These are phyloP conservation scores for Zaprionus bogoriensis DNA, from an alignment of 2,888 invertebrate species.

Conservation along the genomic window DNA sequence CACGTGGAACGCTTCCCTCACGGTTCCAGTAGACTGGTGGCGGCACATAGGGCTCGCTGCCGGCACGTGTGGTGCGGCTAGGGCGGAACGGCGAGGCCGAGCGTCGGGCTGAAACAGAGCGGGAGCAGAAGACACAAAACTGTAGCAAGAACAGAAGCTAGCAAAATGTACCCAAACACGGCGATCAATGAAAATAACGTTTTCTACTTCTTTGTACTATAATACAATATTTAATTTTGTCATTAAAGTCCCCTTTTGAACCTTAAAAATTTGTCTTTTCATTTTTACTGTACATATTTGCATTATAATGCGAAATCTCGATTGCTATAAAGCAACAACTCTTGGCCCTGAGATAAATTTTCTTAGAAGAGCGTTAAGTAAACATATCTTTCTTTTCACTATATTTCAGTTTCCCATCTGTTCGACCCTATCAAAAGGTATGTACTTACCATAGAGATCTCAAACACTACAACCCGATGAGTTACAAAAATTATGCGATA, in stretches of 20 bases:
- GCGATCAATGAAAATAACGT: too few species aligned
- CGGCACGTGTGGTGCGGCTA: conserved; percentile 75
- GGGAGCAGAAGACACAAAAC: conserved; percentile 8
- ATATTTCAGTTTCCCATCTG: background rate
- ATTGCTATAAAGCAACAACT: too few species aligned
- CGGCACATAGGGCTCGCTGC: conserved; percentile 81
- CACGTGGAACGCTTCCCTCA: conserved; percentile 68
- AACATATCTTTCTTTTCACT: background rate
- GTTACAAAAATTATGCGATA: conserved; percentile 10
- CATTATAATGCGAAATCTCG: too few species aligned
- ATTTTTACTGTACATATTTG: too few species aligned
- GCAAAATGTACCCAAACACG: background rate
- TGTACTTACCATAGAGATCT: conserved; percentile 55
- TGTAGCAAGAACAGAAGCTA: background rate
- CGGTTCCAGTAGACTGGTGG: conserved; percentile 76
- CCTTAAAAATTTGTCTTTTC: too few species aligned
- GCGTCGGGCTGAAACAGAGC: conserved; percentile 65
- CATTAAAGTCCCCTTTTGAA: too few species aligned
- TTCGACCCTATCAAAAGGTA: conserved; percentile 4
- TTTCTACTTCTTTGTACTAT: too few species aligned
- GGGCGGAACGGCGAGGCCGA: conserved; percentile 75
- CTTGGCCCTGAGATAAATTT: background rate
- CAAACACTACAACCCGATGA: conserved; percentile 53
- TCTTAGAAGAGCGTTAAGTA: too few species aligned
- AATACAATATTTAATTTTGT: too few species aligned